Conservation (phyloP, 2,888 invertebrate genomes). For the Alloplasta piceator region DNA sequence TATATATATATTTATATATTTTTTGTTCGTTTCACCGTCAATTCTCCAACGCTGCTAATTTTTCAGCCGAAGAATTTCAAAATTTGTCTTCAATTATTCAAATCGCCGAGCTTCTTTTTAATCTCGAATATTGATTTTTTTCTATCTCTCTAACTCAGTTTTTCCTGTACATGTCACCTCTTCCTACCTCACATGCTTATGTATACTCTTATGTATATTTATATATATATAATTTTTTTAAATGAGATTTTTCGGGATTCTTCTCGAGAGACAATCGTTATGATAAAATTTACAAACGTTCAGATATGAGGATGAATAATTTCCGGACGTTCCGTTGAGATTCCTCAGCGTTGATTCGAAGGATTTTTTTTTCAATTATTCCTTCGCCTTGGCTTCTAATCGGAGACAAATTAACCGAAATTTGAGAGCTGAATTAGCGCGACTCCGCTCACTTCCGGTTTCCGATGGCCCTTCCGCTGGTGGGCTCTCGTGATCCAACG, state of each 20-base stretch:
- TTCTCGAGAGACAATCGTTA: conserved; percentile 13
- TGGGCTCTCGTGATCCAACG: conserved; percentile 64
- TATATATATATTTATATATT: conserved; percentile 29
- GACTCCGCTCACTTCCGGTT: conserved; percentile 37
- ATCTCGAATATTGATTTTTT: conserved; percentile 16
- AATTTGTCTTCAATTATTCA: conserved; percentile 16
- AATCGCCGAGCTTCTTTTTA: conserved; percentile 39
- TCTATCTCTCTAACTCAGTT: not conserved
- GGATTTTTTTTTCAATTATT: conserved; percentile 1
- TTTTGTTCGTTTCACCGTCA: conserved; percentile 1
- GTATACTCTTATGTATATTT: not conserved
- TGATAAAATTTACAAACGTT: conserved; percentile 54
- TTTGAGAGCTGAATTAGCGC: conserved; percentile 34
- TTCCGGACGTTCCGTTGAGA: conserved; percentile 1
- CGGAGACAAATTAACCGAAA: not conserved
- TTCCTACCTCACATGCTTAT: conserved; percentile 42
- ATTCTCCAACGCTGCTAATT: conserved; percentile 16
- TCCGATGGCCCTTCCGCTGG: conserved; percentile 56
- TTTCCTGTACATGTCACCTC: conserved; percentile 55
- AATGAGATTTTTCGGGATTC: conserved; percentile 24
- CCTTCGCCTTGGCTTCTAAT: not conserved
- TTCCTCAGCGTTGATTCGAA: not conserved
- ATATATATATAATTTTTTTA: not conserved
- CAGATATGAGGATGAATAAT: conserved; percentile 8
- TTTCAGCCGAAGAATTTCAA: conserved; percentile 19